Evolutionary conservation across 2,888 invertebrate genomes (phyloP), one percentile per base, ranked within the genome.

Genomic region (Chirona hameri): DNA sequence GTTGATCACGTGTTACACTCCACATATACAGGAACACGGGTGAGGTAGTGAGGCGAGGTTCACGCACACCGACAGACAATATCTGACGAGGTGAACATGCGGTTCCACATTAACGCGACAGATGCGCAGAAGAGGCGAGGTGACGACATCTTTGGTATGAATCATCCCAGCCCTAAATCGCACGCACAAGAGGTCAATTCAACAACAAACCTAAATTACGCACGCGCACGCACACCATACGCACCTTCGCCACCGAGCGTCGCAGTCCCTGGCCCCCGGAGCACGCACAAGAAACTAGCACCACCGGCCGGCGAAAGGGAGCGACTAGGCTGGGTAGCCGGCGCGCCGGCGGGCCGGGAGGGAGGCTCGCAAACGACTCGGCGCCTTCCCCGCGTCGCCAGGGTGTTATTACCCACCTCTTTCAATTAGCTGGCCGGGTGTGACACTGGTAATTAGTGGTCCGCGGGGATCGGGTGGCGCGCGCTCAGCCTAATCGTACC

Each of bases 361-460:
- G 4, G 39, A 39, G 39, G 39, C 39, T 5, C 39, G 60, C 21
- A 24, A n/a, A n/a, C n/a, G 24, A n/a, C 10, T 21, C n/a, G 60
- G 60, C 29, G 29, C 69, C 27, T n/a, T 29, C 12, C 69, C 27
- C 14, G 27, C 14, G 69, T 27, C 69, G 69, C 27, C 29, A 2
- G 69, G n/a, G n/a, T 69, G 69, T 29, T 69, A 69, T 69, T 69
- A 69, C 69, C 69, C 69, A 29, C 4, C 69, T 29, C 69, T 69
- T 69, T 69, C 69, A 69, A 69, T 69, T 69, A 69, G 69, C 69
- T 12, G 14, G 29, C 69, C 12, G 27, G 14, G 27, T 27, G 69
- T 29, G 69, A 69, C 69, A 69, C 69, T n/a, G 29, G 69, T 69
- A 69, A 69, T 69, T 69, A 69, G n/a, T 7, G 27, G 27, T 5